phyloP scores from a whole-genome alignment of 2,797 vertebrate species.

The Mus minutoides region DNA sequence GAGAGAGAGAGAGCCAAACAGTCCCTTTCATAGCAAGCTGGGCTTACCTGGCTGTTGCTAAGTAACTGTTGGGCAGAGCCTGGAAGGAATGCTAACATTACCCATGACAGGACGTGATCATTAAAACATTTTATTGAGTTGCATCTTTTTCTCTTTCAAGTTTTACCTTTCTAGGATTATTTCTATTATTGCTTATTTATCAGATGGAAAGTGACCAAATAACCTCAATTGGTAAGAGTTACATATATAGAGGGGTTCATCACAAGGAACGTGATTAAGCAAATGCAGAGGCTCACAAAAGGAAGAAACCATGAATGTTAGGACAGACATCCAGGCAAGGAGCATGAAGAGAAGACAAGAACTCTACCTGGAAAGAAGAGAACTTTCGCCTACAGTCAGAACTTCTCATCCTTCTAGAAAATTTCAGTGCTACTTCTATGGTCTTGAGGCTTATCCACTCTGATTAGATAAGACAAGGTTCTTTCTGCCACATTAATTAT shows the following conservation, averaged over 20 bases:
- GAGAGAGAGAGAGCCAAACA: neutral
- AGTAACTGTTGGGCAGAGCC: neutral
- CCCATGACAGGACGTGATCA: fast-evolving
- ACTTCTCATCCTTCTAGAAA: neutral
- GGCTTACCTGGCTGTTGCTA: neutral
- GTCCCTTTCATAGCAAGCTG: neutral
- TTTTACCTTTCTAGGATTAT: neutral
- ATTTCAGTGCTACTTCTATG: neutral
- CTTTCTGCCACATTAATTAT: neutral
- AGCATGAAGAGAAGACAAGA: neutral
- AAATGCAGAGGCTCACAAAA: neutral
- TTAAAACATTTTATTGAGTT: neutral
- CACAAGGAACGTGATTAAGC: neutral
- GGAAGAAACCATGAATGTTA: neutral
- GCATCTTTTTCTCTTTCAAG: neutral
- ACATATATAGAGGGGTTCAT: neutral
- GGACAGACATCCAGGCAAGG: neutral
- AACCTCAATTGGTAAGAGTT: neutral
- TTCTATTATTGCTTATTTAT: neutral
- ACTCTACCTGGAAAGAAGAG: fast-evolving
- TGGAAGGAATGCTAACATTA: neutral
- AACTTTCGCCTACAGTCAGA: neutral
- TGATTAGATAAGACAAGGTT: neutral
- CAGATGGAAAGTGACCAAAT: neutral
- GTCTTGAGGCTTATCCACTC: neutral